Conservation (phyloP, 2,113 vertebrate genomes). For the Alces alces region DNA sequence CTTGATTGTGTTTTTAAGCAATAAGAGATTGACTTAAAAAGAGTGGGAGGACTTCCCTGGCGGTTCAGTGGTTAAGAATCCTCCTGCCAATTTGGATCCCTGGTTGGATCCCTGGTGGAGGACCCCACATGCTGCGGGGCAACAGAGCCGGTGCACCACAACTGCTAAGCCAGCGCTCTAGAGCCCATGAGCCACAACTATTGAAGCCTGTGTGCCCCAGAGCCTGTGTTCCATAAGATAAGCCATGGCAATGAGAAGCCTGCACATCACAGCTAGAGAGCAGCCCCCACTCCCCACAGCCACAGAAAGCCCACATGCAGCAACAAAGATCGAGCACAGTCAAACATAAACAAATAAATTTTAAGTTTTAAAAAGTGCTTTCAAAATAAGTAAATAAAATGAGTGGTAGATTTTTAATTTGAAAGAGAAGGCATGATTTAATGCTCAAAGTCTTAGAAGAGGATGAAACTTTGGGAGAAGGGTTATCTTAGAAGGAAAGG, state of each 20-base stretch:
- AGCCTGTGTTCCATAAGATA: neutral
- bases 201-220: neutral
- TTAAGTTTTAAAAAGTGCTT: neutral
- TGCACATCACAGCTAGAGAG: neutral
- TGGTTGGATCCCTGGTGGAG: neutral
- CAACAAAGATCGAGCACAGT: neutral
- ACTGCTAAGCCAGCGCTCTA: neutral
- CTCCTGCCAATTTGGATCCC: neutral
- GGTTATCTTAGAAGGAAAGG: neutral
- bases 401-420: neutral
- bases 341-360: neutral
- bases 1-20: neutral
- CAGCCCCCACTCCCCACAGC: rapidly evolving
- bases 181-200: neutral
- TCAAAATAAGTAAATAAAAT: neutral
- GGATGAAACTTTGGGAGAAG: neutral
- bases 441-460: neutral
- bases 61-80: neutral
- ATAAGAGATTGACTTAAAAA: neutral
- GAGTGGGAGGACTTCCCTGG: neutral
- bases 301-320: neutral
- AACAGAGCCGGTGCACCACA: rapidly evolving
- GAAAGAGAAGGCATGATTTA: neutral
- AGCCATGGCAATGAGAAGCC: neutral
- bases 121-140: neutral